Evolutionary conservation across 2,797 vertebrate genomes (phyloP), one percentile per base, ranked within the genome.

Genomic region (Acropternis orthonyx): DNA sequence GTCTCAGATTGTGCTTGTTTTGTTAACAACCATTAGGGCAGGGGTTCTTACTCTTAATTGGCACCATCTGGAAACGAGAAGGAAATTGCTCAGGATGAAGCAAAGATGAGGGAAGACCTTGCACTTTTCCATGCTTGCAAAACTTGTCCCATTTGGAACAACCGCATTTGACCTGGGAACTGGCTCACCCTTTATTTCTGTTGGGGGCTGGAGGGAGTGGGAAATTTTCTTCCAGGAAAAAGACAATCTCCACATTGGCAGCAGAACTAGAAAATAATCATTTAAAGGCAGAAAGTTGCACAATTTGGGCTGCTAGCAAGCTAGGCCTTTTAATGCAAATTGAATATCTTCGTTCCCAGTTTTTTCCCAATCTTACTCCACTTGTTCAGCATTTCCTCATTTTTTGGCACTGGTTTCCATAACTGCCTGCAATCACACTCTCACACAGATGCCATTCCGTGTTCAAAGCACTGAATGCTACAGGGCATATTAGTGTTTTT

Each of bases 21-120:
- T 96, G 92, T 80, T 96, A 96, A 96, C 95, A 97, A 95, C 93
- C 44, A 3, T 87, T 92, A 95, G 96, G 97, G 97, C 78, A 92
- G 91, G 92, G 81, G 93, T 96, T 94, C 95, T 95, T 96, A 87
- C 77, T 97, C 95, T 94, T 97, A 97, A 97, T 96, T 97, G 97
- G 93, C 88, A 94, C 96, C 97, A 97, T 95, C 95, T 96, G 96
- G 96, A 97, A 97, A 93, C 54, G 67, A 91, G 89, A 84, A 85
- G 84, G 92, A 87, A 75, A 86, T 58, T 79, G 56, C 84, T 92
- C 52, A 67, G 89, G 74, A 93, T 91, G 85, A 85, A 76, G 7
- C 43, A 58, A 49, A 91, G 59, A 92, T 1, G 18, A 56, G 75
- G 89, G 66, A 91, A 95, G 79, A 74, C 65, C 69, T 76, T 75